These are phyloP conservation scores for Margaritifera margaritifera DNA, from an alignment of 2,888 invertebrate species.

Conservation along the genomic window DNA sequence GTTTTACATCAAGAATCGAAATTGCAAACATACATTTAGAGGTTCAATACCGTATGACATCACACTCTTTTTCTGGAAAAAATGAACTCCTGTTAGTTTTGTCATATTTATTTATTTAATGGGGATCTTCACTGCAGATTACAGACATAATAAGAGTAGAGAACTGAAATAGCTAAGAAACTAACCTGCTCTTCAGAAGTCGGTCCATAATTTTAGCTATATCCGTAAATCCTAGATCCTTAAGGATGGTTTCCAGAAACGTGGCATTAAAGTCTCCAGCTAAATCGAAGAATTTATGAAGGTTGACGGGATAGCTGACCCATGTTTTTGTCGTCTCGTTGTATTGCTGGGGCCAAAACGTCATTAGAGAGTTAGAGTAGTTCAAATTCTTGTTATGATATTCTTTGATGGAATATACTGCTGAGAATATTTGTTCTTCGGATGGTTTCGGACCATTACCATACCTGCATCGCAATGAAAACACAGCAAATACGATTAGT, in stretches of 20 bases:
- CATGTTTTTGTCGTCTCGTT: constrained; percentile 46
- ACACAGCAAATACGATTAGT: no score
- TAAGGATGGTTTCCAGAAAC: constrained; percentile 43
- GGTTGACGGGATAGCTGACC: constrained; percentile 51
- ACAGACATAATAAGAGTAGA: background rate
- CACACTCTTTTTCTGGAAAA: no score
- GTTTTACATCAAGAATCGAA: no score
- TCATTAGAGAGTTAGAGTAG: constrained; percentile 54
- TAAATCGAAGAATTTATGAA: constrained; percentile 43
- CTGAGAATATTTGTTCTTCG: constrained; percentile 30
- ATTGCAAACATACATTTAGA: no score
- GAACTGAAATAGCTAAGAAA: background rate
- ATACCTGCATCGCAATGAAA: constrained; percentile 8
- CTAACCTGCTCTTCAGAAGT: constrained; percentile 47
- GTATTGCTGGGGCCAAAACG: constrained; percentile 63
- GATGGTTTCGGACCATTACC: constrained; percentile 37
- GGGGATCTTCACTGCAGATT: no score
- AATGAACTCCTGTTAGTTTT: no score
- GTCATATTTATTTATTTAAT: no score
- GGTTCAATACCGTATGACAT: no score
- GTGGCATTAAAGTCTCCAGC: constrained; percentile 40
- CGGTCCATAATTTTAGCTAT: constrained; percentile 42
- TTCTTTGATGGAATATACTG: constrained; percentile 37
- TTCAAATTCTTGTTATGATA: constrained; percentile 56
- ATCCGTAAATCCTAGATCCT: constrained; percentile 41